Base-by-base conservation (phyloP, 2,797 vertebrate species). In the Syncerus caffer region DNA sequence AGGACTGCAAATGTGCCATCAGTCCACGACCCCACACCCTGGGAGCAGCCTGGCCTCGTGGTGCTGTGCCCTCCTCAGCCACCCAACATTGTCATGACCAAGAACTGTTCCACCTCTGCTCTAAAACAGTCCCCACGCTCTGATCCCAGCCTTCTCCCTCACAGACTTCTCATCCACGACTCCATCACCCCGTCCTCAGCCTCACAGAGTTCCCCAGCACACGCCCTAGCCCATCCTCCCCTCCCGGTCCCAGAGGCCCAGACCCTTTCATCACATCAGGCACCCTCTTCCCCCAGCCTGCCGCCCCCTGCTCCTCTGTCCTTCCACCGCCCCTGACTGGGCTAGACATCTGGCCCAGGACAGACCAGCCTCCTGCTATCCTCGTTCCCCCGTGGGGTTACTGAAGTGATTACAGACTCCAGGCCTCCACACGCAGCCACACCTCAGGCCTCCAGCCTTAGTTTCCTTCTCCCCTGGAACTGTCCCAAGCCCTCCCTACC, bases 311-410 rank as follows among this genome's bases (percentile, higher is more conserved):
- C 7, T 29, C 34, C 13, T 45, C 42, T 9, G 11, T 82, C 14
- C 74, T n/a, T 25, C 74, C 67, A 3, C n/a, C 21, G 55, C 31
- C 42, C 45, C 7, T 34, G 57, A 21, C 38, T 45, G 17, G 53
- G 29, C 27, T 64, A 7, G 31, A 62, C 31, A 29, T 6, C 25
- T 4, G 23, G 51, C 42, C 47, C n/a, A 45, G 62, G 55, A 83
- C 62, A 31, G 42, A 34, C 17, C 86, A 58, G 21, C 84, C 14
- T 27, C 50, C 50, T 4, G 6, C 57, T 15, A 13, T 58, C 45
- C 55, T 34, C 14, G 1, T 58, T 55, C 11, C n/a, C 42, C 50
- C 0, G 0, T 0, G 27, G 12, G 19, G 45, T 6, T 1, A 85
- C 4, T 7, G 50, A 19, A 45, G n/a, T 51, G 38, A 13, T 84